A percentile compares a stretch with the other conserved stretches of the same genome.
Conservation (phyloP, 1,140 invertebrate species). For the Drosophila obscura region DNA sequence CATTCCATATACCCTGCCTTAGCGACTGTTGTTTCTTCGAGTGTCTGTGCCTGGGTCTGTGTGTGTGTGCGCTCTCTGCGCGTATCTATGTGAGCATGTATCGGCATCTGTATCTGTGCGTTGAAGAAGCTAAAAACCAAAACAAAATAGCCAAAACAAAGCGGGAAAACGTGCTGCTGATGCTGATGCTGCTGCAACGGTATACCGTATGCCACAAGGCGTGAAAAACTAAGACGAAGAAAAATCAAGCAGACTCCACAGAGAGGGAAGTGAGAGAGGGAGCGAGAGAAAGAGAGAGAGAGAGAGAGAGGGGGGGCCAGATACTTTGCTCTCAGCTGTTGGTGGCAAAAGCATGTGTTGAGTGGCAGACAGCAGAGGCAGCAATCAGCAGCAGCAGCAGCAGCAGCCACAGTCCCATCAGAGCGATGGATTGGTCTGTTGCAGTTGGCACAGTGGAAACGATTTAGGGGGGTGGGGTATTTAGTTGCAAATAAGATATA, state of each 20-base stretch:
- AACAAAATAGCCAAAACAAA: slow-evolving; percentile 71
- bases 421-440: slow-evolving; percentile 45
- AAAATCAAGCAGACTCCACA: slow-evolving; percentile 4
- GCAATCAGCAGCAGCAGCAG: slow-evolving; percentile 15
- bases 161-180: slow-evolving; percentile 72
- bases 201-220: slow-evolving; percentile 46
- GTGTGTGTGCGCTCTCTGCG: slow-evolving; percentile 6
- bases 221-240: slow-evolving; percentile 49
- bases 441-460: slow-evolving; percentile 33
- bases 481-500: no score
- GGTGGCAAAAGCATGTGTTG: slow-evolving; percentile 37
- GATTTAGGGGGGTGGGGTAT: background rate
- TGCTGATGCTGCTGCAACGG: slow-evolving; percentile 39
- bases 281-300: slow-evolving; percentile 2
- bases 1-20: no score
- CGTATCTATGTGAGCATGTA: slow-evolving; percentile 24
- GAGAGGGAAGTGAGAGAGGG: slow-evolving; percentile 21
- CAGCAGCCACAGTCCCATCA: background rate
- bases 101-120: slow-evolving; percentile 12
- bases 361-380: slow-evolving; percentile 9
- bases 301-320: slow-evolving; percentile 6
- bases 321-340: slow-evolving; percentile 47
- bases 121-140: slow-evolving; percentile 77
- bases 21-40: background rate
- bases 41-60: slow-evolving; percentile 53